Evolutionary conservation across 2,888 invertebrate genomes (phyloP), one percentile per base, ranked within the genome.

Genomic region (Terebella lapidaria): DNA sequence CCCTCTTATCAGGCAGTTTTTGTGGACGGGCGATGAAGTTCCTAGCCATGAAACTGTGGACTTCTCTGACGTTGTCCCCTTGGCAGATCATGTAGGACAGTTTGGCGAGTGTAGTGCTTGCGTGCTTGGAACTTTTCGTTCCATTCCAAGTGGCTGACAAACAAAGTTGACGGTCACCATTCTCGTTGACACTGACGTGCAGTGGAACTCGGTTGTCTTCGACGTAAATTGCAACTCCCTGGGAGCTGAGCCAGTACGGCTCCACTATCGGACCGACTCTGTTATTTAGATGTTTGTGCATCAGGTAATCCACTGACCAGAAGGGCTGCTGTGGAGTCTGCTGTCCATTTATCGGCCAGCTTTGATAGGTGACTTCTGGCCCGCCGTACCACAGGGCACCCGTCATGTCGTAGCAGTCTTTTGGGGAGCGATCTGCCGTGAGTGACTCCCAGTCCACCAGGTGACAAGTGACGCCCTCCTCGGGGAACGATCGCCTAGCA

Each of bases 291-390:
- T 49, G 15, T 10, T 10, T 10, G 35, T 35, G 35, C 10, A 60
- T 22, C 18, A 53, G 53, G 5, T 53, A 28, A n/a, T 60, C 62
- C 3, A 45, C 65, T 3, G 74, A 67, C 3, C 75, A 61, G 58
- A 67, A 76, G 18, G 72, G 71, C 54, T 70, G 70, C 68, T 72
- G 61, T 3, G 67, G 65, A 22, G 72, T 51, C 1, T 69, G 66
- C 15, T 72, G 69, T 22, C 70, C 54, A n/a, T 91, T 88, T 1
- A 94, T 82, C 0, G 93, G 93, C 90, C 94, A 94, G 0, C 89
- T 87, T 70, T 89, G 86, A 70, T 88, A 87, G 18, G 69, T 84
- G 25, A 90, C 87, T 66, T 92, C 89, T 0, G 92, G 91, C 0
- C 91, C 92, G 0, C 94, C 94, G 72, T 91, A 89, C 89, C 89